Evolutionary conservation across 2,888 invertebrate genomes (phyloP), one percentile per base, ranked within the genome.

Genomic region (Drosophila mulleri): DNA sequence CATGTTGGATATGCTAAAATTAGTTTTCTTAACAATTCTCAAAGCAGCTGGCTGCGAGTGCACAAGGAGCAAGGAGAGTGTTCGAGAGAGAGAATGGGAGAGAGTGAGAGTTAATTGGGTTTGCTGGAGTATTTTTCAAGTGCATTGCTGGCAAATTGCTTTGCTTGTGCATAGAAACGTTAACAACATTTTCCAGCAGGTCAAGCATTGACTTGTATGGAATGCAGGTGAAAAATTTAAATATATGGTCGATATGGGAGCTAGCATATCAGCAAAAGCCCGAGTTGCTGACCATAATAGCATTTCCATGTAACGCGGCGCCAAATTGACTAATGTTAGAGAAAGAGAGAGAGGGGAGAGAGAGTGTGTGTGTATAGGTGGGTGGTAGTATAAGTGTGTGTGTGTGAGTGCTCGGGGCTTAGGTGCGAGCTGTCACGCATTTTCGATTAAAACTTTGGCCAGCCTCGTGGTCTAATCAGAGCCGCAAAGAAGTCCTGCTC

Each of bases 381-480:
- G n/a, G n/a, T 53, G 12, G n/a, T n/a, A n/a, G n/a, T n/a, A n/a
- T n/a, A n/a, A n/a, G 16, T 39, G 14, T 14, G 18, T 37, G 35
- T 8, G 12, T 23, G 26, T n/a, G 50, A 37, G 35, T 32, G 70
- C 42, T 29, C 7, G 2, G 35, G 59, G 58, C 52, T 56, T 59
- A 26, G 52, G n/a, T 44, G 23, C 23, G 39, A 54, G 64, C 70
- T 60, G 73, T 79, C 87, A 84, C 87, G 89, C 69, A 87, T 67
- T 75, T 83, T 84, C 87, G 87, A 84, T 84, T 87, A 84, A 84
- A 88, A 84, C 57, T 84, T 88, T 64, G 53, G 75, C 62, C 47
- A 75, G 67, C 47, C 69, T 57, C 70, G 62, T 42, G 67, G 59
- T 18, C 69, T 80, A 78, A 83, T 80, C 83, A 85, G 73, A 75